phyloP scores from a whole-genome alignment of 2,888 invertebrate species.

The Crocallis elinguaria region DNA sequence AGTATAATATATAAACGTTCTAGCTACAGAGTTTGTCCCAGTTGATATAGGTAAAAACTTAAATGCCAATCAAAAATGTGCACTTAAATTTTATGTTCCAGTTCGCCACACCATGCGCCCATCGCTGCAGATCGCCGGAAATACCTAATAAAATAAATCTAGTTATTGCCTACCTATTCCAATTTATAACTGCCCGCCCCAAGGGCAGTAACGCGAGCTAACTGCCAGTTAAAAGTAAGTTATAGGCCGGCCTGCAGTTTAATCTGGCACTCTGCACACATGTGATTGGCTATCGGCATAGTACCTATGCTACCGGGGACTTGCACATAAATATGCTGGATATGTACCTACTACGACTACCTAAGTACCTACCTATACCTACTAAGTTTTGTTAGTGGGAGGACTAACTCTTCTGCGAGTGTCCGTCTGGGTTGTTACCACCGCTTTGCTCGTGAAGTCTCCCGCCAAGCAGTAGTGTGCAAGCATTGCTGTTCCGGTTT shows the following conservation, averaged over 20 bases:
- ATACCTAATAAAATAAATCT: slow-evolving; percentile 25
- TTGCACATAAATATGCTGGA: slow-evolving; percentile 19
- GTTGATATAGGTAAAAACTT: too few species aligned
- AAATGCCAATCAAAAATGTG: not conserved
- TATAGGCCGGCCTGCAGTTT: slow-evolving; percentile 27
- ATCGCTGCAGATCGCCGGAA: not conserved
- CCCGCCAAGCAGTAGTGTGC: too few species aligned
- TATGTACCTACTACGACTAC: too few species aligned
- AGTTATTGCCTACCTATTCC: slow-evolving; percentile 34
- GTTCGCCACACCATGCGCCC: slow-evolving; percentile 8
- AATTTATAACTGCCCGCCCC: slow-evolving; percentile 21
- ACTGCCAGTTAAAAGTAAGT: slow-evolving; percentile 36
- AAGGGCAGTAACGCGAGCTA: slow-evolving; percentile 26
- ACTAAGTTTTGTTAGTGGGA: too few species aligned
- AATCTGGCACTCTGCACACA: slow-evolving; percentile 28
- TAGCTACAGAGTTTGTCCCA: too few species aligned
- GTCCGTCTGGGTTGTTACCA: too few species aligned
- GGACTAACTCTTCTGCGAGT: too few species aligned
- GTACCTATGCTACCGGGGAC: too few species aligned
- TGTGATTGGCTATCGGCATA: slow-evolving; percentile 25
- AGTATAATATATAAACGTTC: too few species aligned
- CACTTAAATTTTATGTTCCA: slow-evolving; percentile 10
- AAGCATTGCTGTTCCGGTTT: too few species aligned
- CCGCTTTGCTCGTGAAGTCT: too few species aligned
- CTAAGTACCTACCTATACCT: too few species aligned